Conservation (phyloP, 64 coral and sea anemone species). For the Stylophora pistillata region DNA sequence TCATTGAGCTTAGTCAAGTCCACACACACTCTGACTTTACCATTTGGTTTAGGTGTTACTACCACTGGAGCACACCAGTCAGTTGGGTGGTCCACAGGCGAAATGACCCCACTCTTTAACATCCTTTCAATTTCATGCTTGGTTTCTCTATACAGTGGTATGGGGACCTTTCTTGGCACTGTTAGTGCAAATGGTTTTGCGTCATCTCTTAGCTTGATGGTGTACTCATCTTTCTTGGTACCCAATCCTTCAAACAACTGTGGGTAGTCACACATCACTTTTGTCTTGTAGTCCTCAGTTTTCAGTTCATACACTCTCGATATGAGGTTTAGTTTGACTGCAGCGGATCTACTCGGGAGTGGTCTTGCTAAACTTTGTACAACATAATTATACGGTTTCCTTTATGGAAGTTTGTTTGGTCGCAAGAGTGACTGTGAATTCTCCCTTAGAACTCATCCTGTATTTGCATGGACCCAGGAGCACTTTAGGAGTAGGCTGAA, state of each 20-base stretch:
- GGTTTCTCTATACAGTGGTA: constrained; percentile 36
- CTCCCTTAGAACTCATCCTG: too few relatives aligned
- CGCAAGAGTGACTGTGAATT: too few relatives aligned
- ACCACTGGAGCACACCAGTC: constrained; percentile 16
- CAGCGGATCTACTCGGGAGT: constrained; percentile 31
- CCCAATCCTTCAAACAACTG: constrained; percentile 57
- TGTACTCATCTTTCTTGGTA: constrained; percentile 43
- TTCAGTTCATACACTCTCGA: constrained; percentile 2
- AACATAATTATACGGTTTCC: too few relatives aligned
- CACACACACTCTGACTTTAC: not conserved
- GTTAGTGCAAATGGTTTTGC: constrained; percentile 42
- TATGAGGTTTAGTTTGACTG: too few relatives aligned
- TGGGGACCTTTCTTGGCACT: constrained; percentile 71
- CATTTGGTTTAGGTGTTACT: not conserved
- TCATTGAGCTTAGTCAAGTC: constrained; percentile 3
- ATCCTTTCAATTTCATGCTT: constrained; percentile 11
- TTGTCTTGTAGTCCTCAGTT: constrained; percentile 18
- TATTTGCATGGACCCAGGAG: too few relatives aligned
- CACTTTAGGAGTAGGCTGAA: too few relatives aligned
- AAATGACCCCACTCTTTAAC: constrained; percentile 8
- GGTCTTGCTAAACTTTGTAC: constrained; percentile 48
- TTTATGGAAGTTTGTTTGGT: too few relatives aligned
- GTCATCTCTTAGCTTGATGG: constrained; percentile 52
- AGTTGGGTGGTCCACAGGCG: not conserved
- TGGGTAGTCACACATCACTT: too few relatives aligned